Base-by-base conservation (phyloP, 1,140 invertebrate species). In the Drosophila gunungcola region DNA sequence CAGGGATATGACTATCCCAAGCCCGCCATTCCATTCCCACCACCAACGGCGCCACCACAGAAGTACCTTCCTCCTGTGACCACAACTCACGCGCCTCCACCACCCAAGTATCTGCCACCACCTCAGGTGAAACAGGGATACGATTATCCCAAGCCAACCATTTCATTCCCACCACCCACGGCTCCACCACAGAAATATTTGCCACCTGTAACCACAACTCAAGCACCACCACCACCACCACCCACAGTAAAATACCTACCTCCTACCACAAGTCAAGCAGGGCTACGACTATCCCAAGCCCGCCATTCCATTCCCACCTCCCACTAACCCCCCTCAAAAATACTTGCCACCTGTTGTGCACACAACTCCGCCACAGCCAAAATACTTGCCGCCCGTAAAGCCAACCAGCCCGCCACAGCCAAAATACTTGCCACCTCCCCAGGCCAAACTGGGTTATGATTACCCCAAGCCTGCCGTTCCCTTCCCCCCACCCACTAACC, bases 1-100 rank as follows among this genome's bases (percentile, higher is more conserved):
- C 51, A 58, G 11, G 88, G 82, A 7, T 91, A 90, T 46, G 60
- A 76, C n/a, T 81, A 91, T 51, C 83, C 88, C 2, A 78, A 84
- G 46, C 89, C 83, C 6, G 53, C 58, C 9, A 61, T 85, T 49
- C 74, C 80, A 21, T 90, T 90, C 53, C 81, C 81, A 36, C 51
- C 72, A 21, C 73, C 73, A 42, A 61, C 80, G 34, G 10, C 54
- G 12, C 45, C 80, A 46, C 49, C 69, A 54, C 49, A 56, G 36
- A 80, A 79, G 13, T 80, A 80, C 7, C 21, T 80, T 45, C 74
- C 65, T 1, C 77, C 77, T 11, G 60, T 46, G 9, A 45, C 51
- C 21, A 46, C 54, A 13, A 69, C 52, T 2, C 65, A 13, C 10
- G 38, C 72, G 11, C 64, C 75, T 6, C 42, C 58, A 5, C 45